Conservation (phyloP, 2,888 invertebrate species). For the Leptinotarsa tumamoca region DNA sequence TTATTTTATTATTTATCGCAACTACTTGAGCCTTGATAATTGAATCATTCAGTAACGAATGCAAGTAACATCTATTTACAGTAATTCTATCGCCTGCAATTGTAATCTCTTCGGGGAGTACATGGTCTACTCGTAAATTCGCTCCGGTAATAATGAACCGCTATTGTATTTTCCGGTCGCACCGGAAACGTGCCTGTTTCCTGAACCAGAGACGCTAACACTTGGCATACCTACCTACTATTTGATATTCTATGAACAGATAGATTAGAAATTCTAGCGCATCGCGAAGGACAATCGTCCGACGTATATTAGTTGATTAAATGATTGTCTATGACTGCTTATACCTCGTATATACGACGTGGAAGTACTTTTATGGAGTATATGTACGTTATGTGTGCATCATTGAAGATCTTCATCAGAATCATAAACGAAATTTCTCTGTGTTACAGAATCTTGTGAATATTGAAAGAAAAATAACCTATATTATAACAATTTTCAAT, state of each 20-base stretch:
- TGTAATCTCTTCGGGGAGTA: neutral
- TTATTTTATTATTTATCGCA: neutral
- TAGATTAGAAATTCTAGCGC: conserved; percentile 2
- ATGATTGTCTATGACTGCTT: conserved; percentile 12
- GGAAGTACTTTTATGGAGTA: neutral
- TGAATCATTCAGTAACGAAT: neutral
- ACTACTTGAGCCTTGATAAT: neutral
- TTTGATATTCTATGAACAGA: conserved; percentile 15
- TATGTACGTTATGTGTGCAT: neutral
- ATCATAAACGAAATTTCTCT: no score
- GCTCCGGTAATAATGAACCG: conserved; percentile 19
- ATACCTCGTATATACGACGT: neutral
- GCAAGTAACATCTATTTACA: neutral
- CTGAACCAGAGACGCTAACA: conserved; percentile 2
- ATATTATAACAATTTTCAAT: no score
- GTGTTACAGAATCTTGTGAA: no score
- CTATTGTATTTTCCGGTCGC: conserved; percentile 15
- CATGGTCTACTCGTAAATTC: neutral
- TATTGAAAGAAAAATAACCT: no score
- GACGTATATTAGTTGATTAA: conserved; percentile 8
- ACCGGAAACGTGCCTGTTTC: conserved; percentile 12
- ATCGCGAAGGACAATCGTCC: conserved; percentile 3
- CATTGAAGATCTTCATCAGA: neutral
- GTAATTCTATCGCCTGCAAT: neutral
- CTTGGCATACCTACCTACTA: neutral